Evolutionary conservation across 2,888 invertebrate genomes (phyloP), one percentile per base, ranked within the genome.

Genomic region (Eurytoma californica): DNA sequence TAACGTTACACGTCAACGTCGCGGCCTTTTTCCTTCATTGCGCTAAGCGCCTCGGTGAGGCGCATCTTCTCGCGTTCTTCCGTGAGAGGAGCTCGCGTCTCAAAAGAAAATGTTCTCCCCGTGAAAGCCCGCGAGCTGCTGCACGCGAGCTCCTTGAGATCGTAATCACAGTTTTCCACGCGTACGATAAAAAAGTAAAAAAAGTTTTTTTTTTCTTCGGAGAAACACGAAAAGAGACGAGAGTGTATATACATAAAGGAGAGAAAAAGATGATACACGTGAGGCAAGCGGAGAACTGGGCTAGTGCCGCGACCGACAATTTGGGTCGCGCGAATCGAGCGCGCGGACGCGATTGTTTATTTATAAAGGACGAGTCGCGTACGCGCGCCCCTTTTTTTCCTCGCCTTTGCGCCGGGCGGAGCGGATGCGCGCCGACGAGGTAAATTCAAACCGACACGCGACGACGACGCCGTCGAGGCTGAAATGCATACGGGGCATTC

Each of bases 331-430:
- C 49, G 63, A 70, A 69, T 76, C 61, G 55, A 70, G 76, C 14
- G 18, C 61, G 61, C 24, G 49, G 55, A n/a, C 1, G 13, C 24
- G 66, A 77, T 77, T 77, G 66, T 77, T 77, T 77, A 66, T 77
- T 77, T 77, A 72, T 66, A 20, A 18, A 53, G 16, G 63, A 30
- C 18, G 9, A 39, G 30, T 28, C 47, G 58, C 24, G 39, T 57
- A 18, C 28, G 16, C 57, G 49, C 28, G 39, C 63, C 9, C 9
- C 69, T 76, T 69, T 28, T 69, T 47, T 60, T 68, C 39, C 39
- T 39, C 9, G 7, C 9, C 0, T 9, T 39, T 39, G 7, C 39
- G 39, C 39, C 18, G 66, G 2, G 49, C 20, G 7, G 24, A 57
- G 58, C 39, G 39, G 18, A 18, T 53, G 28, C 5, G 14, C 69